Conservation (phyloP, 2,113 vertebrate genomes). For the Amazona guildingii region DNA sequence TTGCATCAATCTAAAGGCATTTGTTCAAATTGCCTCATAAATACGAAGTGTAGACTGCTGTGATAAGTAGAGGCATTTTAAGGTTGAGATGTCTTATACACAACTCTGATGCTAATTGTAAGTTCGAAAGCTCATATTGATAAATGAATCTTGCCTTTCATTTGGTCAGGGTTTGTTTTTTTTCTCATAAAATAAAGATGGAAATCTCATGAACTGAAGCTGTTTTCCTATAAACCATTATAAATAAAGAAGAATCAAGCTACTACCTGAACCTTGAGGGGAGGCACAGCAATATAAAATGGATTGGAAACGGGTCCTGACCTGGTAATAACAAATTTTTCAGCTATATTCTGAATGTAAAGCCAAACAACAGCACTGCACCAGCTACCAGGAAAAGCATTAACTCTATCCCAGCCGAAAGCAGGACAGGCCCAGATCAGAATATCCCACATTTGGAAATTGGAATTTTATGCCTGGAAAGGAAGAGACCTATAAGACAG, state of each 20-base stretch:
- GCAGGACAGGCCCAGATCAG: neutral
- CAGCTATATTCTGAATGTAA: neutral
- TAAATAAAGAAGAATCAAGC: neutral
- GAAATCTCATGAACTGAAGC: neutral
- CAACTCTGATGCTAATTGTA: conserved; percentile 1
- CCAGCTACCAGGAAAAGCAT: neutral
- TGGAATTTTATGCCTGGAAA: neutral
- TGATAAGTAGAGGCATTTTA: conserved; percentile 31
- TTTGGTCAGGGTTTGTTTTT: neutral
- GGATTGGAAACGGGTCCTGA: neutral
- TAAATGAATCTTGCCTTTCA: neutral
- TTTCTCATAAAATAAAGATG: neutral
- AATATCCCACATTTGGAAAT: neutral
- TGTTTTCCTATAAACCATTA: neutral
- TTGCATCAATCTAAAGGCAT: conserved; percentile 13
- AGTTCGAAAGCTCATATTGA: neutral
- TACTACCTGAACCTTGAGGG: neutral
- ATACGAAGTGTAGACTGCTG: neutral
- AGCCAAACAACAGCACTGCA: neutral
- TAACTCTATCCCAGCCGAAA: neutral
- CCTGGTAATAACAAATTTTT: neutral
- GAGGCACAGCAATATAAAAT: neutral
- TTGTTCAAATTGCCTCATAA: conserved; percentile 29
- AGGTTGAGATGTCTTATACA: neutral
- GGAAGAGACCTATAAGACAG: neutral